Evolutionary conservation across 2,797 vertebrate genomes (phyloP).

Genomic region (Notolabrus celidotus): DNA sequence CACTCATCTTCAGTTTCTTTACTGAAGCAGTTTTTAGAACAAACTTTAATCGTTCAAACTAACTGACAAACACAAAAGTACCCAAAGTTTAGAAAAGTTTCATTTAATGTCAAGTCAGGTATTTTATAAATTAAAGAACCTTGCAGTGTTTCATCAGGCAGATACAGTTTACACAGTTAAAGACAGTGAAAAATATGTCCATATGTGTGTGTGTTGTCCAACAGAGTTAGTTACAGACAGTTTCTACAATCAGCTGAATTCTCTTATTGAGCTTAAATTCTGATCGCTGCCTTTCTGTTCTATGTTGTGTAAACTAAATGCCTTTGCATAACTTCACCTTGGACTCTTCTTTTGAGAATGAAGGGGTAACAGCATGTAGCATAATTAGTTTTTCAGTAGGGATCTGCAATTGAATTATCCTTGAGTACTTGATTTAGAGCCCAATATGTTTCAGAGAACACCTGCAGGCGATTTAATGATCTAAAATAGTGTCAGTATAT

Average conservation of each 20-base stretch:
- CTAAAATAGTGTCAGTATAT: not conserved
- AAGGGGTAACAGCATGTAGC: not conserved
- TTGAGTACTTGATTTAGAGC: not conserved
- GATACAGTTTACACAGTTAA: too few species aligned
- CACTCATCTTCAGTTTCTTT: too few species aligned
- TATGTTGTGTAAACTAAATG: not conserved
- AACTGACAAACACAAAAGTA: too few species aligned
- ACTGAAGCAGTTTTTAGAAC: too few species aligned
- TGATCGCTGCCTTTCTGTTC: not conserved
- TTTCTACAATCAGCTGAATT: not conserved
- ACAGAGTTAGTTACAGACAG: not conserved
- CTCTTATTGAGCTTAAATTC: not conserved
- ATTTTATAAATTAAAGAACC: too few species aligned
- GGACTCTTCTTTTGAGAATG: not conserved
- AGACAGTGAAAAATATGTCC: too few species aligned
- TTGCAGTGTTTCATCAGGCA: too few species aligned
- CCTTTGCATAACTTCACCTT: not conserved
- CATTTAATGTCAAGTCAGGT: too few species aligned
- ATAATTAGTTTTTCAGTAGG: not conserved
- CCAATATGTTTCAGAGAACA: not conserved
- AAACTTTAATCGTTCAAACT: too few species aligned
- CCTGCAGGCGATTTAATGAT: not conserved
- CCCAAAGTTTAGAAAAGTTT: too few species aligned
- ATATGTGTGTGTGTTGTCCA: too few species aligned
- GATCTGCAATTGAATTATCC: not conserved